Evolutionary conservation across 2,888 invertebrate genomes (phyloP).

Genomic region (Chesias legatella): DNA sequence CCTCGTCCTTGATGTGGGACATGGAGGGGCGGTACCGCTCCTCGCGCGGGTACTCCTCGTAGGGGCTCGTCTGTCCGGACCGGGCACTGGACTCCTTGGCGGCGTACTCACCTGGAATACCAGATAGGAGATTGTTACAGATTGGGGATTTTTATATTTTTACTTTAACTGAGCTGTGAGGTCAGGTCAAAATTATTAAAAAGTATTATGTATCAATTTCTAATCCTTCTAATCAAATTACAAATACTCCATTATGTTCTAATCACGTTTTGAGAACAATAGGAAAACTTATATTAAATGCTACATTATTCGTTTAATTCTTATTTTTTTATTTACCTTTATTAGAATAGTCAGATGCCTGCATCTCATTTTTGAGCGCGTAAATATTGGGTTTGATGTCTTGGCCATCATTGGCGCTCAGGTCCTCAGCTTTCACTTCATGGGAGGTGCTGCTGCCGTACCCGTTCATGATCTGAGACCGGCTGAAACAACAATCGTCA

Average conservation of each 20-base stretch:
- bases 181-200: no score
- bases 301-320: no score
- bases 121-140: background rate
- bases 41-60: slow-evolving; percentile 64
- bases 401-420: slow-evolving; percentile 63
- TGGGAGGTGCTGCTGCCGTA: slow-evolving; percentile 69
- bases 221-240: no score
- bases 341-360: slow-evolving; percentile 73
- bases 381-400: slow-evolving; percentile 76
- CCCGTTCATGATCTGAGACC: slow-evolving; percentile 70
- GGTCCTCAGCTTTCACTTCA: slow-evolving; percentile 73
- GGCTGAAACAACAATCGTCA: no score
- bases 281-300: no score
- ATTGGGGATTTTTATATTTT: no score
- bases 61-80: slow-evolving; percentile 69
- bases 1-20: slow-evolving; percentile 73
- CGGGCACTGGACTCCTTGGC: slow-evolving; percentile 70
- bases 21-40: slow-evolving; percentile 67
- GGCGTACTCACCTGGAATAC: slow-evolving; percentile 53
- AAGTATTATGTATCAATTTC: no score
- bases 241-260: no score
- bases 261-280: no score
- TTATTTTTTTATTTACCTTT: slow-evolving; percentile 50
- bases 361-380: slow-evolving; percentile 73
- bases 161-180: no score